These are phyloP conservation scores for Tetragnatha montana DNA, from an alignment of 2,888 invertebrate species.

Conservation along the genomic window DNA sequence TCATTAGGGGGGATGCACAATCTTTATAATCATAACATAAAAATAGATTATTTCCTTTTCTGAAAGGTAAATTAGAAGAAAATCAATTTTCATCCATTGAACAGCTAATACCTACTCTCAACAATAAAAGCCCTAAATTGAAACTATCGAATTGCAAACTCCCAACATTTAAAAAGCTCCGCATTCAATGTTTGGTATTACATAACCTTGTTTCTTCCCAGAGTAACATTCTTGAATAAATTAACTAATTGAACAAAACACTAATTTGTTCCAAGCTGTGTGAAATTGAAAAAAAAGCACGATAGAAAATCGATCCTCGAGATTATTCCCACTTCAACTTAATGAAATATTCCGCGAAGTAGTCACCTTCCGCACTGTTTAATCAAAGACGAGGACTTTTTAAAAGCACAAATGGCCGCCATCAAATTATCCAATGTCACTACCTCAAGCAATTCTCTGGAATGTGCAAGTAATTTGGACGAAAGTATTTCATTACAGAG, in stretches of 20 bases:
- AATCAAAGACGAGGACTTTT: not conserved
- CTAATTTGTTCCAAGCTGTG: not conserved
- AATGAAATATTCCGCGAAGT: not conserved
- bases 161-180: too few relatives aligned
- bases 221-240: not conserved
- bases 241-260: not conserved
- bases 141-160: too few relatives aligned
- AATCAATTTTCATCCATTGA: too few relatives aligned
- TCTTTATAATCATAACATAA: too few relatives aligned
- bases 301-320: not conserved
- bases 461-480: conserved; percentile 4
- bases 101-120: too few relatives aligned
- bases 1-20: too few relatives aligned
- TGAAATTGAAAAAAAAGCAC: not conserved
- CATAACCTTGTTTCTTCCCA: not conserved
- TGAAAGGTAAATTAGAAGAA: too few relatives aligned
- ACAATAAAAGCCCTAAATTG: too few relatives aligned
- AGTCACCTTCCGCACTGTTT: not conserved
- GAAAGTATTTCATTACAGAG: not conserved
- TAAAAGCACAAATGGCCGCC: not conserved
- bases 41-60: too few relatives aligned
- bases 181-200: too few relatives aligned
- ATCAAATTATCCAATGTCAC: not conserved
- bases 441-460: conserved; percentile 2
- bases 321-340: not conserved